Base-by-base conservation (phyloP, 2,888 invertebrate species). In the Congeria kusceri region DNA sequence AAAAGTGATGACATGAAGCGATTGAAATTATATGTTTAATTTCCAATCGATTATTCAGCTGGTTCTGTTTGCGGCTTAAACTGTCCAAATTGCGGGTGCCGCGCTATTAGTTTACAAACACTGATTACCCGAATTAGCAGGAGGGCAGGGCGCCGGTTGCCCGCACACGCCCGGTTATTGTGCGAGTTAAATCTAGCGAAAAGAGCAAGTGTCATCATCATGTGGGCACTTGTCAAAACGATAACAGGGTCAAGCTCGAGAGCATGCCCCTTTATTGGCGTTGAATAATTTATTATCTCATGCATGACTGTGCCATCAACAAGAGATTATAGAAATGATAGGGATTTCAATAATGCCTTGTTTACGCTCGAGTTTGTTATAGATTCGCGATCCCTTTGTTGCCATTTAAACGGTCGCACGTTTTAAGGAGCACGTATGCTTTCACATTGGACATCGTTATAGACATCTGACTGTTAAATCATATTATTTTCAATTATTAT, bases 241-340 rank as follows among this genome's bases (percentile, higher is more conserved):
- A 20, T 64, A 27, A 64, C 49, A 47, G 15, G 27, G 29, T 39
- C 15, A 27, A 46, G 47, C 28, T 28, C 25, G 47, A 27, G 25
- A 49, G n/a, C 20, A 39, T 4, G 27, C 46, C 11, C 23, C 44
- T 58, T 23, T 44, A 58, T 56, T 63, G 61, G 15, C 13, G 46
- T 62, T 44, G 63, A n/a, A 57, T 46, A 74, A 74, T 74, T 62
- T 67, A 59, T 49, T 61, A 49, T 62, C 66, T 67, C 29, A 67
- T 44, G 67, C 66, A 67, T 62, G 23, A 62, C n/a, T 62, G 53
- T 66, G 56, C 46, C 53, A 67, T 67, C 39, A 74, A 67, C 23
- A 61, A 29, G 13, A 61, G 73, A 74, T 74, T 62, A 74, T 23
- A 9, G 61, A 27, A 59, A 29, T 67, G 62, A 74, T 57, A 67